phyloP scores from a whole-genome alignment of 2,113 vertebrate genomes.

The Piaya cayana region DNA sequence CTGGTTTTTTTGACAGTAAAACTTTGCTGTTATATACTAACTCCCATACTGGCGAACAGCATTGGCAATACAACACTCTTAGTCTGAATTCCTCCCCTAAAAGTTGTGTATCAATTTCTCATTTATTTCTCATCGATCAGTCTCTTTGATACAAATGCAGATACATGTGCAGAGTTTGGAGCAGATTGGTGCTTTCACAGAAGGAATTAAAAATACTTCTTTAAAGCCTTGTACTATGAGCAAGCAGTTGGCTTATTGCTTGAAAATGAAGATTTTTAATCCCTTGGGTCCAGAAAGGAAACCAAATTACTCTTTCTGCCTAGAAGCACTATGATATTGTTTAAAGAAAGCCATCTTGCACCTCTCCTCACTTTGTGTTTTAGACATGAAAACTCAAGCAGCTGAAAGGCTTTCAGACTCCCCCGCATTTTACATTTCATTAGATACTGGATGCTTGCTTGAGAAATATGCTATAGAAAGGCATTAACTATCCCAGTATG shows the following conservation, averaged over 20 bases:
- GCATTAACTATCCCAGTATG: background rate
- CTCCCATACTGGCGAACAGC: background rate
- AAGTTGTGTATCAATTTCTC: background rate
- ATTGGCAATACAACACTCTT: background rate
- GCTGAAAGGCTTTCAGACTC: background rate
- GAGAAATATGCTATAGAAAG: background rate
- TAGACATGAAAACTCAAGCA: background rate
- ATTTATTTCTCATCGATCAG: no score
- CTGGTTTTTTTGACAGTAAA: background rate
- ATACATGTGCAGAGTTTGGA: accelerated
- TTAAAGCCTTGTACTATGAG: background rate
- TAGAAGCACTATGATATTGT: background rate
- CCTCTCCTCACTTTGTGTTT: background rate
- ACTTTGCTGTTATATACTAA: background rate
- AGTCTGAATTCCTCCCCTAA: background rate
- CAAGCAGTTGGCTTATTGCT: background rate
- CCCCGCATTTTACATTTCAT: background rate
- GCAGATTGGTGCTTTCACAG: background rate
- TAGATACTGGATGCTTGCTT: background rate
- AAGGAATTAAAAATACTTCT: background rate
- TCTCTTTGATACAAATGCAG: background rate
- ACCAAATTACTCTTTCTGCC: background rate
- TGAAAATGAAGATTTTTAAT: background rate
- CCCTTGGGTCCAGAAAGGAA: background rate
- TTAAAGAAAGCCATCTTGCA: background rate